Evolutionary conservation across 2,888 invertebrate species (phyloP).

Genomic region (Carterocephalus palaemon): DNA sequence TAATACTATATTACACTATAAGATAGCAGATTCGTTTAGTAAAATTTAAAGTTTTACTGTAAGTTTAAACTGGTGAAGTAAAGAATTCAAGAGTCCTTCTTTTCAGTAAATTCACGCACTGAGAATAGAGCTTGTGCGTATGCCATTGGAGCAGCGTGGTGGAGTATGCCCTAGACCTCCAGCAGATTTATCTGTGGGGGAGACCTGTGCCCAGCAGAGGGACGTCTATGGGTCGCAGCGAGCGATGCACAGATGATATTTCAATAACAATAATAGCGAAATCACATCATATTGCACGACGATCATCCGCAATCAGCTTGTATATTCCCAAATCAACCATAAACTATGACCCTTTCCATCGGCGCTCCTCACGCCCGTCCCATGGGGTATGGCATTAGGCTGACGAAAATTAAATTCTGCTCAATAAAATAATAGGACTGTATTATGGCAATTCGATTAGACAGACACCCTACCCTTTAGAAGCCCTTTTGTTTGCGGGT

Average conservation of each 20-base stretch:
- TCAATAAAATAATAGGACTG: conserved; percentile 64
- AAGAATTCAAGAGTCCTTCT: too few relatives aligned
- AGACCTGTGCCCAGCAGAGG: too few relatives aligned
- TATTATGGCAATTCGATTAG: conserved; percentile 63
- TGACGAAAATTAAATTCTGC: conserved; percentile 59
- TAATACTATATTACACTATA: conserved; percentile 18
- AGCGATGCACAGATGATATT: conserved; percentile 13
- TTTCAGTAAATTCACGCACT: too few relatives aligned
- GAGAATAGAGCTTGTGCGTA: too few relatives aligned
- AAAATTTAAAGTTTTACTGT: too few relatives aligned
- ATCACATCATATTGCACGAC: conserved; percentile 30
- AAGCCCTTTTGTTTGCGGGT: conserved; percentile 32
- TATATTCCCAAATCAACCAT: conserved; percentile 52
- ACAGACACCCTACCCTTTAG: conserved; percentile 42
- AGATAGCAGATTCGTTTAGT: too few relatives aligned
- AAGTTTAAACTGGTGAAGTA: too few relatives aligned
- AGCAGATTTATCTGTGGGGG: too few relatives aligned
- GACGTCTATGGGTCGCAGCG: too few relatives aligned
- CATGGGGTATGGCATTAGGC: conserved; percentile 50
- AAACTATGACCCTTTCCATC: conserved; percentile 34
- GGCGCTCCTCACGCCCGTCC: conserved; percentile 39
- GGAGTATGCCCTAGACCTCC: too few relatives aligned
- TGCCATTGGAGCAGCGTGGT: too few relatives aligned
- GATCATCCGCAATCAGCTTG: conserved; percentile 15
- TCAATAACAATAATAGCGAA: conserved; percentile 24